These are phyloP conservation scores for Anoplius nigerrimus DNA, from an alignment of 2,888 invertebrate genomes.

Conservation along the genomic window DNA sequence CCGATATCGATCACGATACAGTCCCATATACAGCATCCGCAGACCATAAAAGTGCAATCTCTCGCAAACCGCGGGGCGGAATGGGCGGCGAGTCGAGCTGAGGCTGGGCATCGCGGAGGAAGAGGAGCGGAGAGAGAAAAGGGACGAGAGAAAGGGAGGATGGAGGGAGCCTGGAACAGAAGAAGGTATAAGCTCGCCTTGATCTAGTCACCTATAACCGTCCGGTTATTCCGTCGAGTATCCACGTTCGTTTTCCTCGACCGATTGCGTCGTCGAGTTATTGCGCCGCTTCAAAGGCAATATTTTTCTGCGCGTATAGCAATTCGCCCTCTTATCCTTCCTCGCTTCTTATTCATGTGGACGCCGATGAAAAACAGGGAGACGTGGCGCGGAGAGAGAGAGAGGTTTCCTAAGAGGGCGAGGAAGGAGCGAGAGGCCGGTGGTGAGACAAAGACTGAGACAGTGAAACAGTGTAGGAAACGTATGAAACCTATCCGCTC, in stretches of 20 bases:
- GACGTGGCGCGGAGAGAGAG: neutral
- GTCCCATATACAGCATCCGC: no score
- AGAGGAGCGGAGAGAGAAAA: no score
- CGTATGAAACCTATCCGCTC: constrained; percentile 10
- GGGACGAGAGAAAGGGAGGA: no score
- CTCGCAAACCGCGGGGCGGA: no score
- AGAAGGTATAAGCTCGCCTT: constrained; percentile 12
- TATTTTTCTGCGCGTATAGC: constrained; percentile 37
- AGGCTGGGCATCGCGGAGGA: no score
- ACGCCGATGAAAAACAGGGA: no score
- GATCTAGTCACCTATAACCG: constrained; percentile 37
- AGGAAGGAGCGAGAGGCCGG: neutral
- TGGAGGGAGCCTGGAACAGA: neutral
- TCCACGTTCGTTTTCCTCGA: constrained; percentile 33
- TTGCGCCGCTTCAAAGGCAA: constrained; percentile 42
- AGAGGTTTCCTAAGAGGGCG: neutral
- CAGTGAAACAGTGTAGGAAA: neutral
- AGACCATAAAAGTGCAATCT: no score
- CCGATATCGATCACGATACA: no score
- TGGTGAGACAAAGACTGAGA: neutral
- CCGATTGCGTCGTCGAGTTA: constrained; percentile 39
- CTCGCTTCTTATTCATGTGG: no score
- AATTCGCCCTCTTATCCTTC: constrained; percentile 7
- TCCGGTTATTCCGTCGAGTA: constrained; percentile 31
- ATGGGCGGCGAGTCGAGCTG: no score